A percentile compares a stretch with the other conserved stretches of the same genome.
phyloP scores from a whole-genome alignment of 2,888 invertebrate genomes.

The Camptogramma bilineatum region DNA sequence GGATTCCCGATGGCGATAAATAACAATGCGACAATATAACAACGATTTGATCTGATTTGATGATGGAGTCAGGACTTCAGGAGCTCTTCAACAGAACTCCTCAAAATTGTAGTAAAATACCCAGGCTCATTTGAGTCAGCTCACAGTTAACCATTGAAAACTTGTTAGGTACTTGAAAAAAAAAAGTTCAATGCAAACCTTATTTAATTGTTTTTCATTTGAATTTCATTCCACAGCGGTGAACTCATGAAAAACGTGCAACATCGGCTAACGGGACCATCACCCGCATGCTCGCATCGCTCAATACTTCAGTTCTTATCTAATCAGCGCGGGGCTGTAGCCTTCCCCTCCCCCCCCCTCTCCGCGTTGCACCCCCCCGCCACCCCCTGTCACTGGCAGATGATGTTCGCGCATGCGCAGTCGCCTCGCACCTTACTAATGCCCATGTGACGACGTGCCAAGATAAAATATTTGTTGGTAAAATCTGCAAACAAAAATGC shows the following conservation, averaged over 20 bases:
- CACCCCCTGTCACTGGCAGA: slow-evolving; percentile 13
- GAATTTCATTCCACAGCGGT: not conserved
- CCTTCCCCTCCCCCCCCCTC: slow-evolving; percentile 15
- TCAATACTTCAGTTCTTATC: slow-evolving; percentile 50
- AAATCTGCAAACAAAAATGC: slow-evolving; percentile 2
- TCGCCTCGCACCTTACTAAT: slow-evolving; percentile 43
- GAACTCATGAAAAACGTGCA: not conserved
- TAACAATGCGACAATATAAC: too few relatives aligned
- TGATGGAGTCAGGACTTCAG: too few relatives aligned
- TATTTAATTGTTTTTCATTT: too few relatives aligned
- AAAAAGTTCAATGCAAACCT: too few relatives aligned
- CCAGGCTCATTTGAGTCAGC: too few relatives aligned
- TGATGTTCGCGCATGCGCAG: slow-evolving; percentile 29
- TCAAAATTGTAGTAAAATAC: too few relatives aligned
- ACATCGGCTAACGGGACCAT: slow-evolving; percentile 20
- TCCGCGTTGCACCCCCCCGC: slow-evolving; percentile 10
- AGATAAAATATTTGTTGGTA: slow-evolving; percentile 2
- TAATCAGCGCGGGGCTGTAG: slow-evolving; percentile 39
- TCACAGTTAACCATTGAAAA: too few relatives aligned
- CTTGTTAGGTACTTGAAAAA: too few relatives aligned
- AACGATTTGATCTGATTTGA: too few relatives aligned
- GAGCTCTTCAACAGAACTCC: too few relatives aligned
- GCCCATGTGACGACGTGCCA: slow-evolving; percentile 37
- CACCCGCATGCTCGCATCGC: slow-evolving; percentile 26
- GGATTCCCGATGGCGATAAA: too few relatives aligned